phyloP scores from a whole-genome alignment of 2,888 invertebrate genomes.

The Euclidia mi region DNA sequence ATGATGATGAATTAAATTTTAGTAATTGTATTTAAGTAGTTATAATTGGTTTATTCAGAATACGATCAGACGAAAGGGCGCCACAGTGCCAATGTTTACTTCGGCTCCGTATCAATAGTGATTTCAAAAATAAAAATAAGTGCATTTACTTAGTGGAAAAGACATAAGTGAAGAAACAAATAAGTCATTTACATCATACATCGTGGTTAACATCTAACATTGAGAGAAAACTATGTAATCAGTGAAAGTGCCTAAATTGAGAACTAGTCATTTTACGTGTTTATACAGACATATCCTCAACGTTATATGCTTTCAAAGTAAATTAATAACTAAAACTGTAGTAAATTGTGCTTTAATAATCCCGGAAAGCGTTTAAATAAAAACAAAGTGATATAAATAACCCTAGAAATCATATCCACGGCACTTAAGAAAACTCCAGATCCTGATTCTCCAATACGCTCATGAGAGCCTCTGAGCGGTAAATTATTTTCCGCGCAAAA shows the following conservation, averaged over 20 bases:
- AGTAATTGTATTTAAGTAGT: no score
- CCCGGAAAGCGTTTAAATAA: background rate
- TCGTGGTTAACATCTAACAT: background rate
- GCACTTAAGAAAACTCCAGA: no score
- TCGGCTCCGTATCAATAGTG: conserved; percentile 1
- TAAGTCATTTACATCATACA: background rate
- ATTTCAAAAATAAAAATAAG: no score
- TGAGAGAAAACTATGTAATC: conserved; percentile 1
- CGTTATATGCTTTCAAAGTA: background rate
- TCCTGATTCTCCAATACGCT: no score
- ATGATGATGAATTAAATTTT: no score
- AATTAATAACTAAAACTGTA: conserved; percentile 1
- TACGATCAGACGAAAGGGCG: no score
- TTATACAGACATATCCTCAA: background rate
- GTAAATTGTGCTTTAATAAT: conserved; percentile 2
- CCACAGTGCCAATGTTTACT: no score
- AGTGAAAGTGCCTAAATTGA: background rate
- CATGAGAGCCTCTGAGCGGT: no score
- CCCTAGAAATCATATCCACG: no score
- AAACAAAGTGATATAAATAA: conserved; percentile 10
- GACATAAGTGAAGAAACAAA: conserved; percentile 1
- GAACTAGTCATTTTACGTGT: background rate
- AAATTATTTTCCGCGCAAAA: no score
- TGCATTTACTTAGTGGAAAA: conserved; percentile 1
- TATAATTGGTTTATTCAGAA: no score